Base-by-base conservation (phyloP, 2,888 invertebrate genomes). In the Incurvaria masculella region DNA sequence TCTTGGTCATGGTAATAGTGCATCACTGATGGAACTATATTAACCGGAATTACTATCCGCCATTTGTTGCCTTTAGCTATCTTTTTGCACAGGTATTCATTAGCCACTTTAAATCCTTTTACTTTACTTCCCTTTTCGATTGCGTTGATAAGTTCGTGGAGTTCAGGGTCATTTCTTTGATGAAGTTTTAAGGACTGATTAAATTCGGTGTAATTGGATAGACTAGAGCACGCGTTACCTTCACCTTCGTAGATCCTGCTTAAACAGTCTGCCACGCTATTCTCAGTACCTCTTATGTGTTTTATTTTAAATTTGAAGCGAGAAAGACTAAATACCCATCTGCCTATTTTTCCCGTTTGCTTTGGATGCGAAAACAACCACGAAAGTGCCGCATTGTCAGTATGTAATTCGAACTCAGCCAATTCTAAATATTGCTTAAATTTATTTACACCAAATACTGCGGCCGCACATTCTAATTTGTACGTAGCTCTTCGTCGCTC, bases 351-450 rank as follows among this genome's bases (percentile, higher is more conserved):
- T 8, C 33, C 33, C 14, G 33, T 33, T 33, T 33, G 46, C 17
- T 42, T 46, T 16, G 42, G 43, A 14, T 49, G 49, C 21, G 45
- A 21, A 19, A 49, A 49, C 4, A 49, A 21, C 49, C 49, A 49
- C 1, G 49, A 45, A 8, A 49, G 33, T 3, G 49, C 49, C 2
- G 49, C 49, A 4, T 49, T 49, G n/a, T 45, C 49, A 2, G 48
- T 48, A 18, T 48, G 41, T 4, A 48, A 18, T 38, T 48, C 48
- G 16, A 48, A 45, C 2, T 44, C 41, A 6, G 48, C 48, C 11
- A 45, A 20, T 33, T 45, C 48, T 6, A 48, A 17, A 11, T 48
- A 48, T n/a, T 21, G 21, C 21, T 45, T 48, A 10, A 45, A 48
- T 11, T 48, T 48, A 16, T 44, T 48, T 5, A 48, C 48, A 2